Conservation (phyloP, 1,140 invertebrate species). For the Atopsyche davidsoni region DNA sequence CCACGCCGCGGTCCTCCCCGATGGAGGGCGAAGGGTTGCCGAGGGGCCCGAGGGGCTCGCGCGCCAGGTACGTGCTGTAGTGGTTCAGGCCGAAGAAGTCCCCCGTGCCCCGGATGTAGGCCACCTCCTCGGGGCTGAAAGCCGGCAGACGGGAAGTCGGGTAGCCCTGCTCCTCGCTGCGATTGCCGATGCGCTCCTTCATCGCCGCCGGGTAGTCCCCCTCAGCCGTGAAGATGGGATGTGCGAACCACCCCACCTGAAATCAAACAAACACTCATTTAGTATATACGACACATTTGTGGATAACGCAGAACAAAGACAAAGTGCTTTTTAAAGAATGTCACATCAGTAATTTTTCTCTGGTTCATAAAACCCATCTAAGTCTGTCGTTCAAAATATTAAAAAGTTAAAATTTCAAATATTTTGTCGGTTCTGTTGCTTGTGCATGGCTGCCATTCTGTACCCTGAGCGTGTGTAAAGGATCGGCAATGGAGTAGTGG, state of each 20-base stretch:
- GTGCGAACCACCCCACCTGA: constrained; percentile 54
- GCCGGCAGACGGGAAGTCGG: constrained; percentile 49
- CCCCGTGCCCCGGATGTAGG: constrained; percentile 50
- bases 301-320: no score
- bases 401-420: no score
- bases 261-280: no score
- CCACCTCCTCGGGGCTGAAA: constrained; percentile 51
- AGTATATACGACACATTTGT: no score
- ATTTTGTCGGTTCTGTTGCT: no score
- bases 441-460: no score
- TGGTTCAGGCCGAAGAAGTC: constrained; percentile 60
- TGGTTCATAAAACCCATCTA: no score
- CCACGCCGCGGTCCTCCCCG: constrained; percentile 45
- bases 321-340: no score
- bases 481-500: no score
- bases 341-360: no score
- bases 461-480: no score
- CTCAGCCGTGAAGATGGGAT: constrained; percentile 52
- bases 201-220: constrained; percentile 60
- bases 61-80: constrained; percentile 49
- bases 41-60: constrained; percentile 33
- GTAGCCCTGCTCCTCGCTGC: constrained; percentile 53
- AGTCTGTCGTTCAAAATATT: no score
- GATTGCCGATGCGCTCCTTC: constrained; percentile 47
- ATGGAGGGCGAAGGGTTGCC: constrained; percentile 43